These are phyloP conservation scores for Muscidifurax raptorellus DNA, from an alignment of 1,140 invertebrate genomes.

Conservation along the genomic window DNA sequence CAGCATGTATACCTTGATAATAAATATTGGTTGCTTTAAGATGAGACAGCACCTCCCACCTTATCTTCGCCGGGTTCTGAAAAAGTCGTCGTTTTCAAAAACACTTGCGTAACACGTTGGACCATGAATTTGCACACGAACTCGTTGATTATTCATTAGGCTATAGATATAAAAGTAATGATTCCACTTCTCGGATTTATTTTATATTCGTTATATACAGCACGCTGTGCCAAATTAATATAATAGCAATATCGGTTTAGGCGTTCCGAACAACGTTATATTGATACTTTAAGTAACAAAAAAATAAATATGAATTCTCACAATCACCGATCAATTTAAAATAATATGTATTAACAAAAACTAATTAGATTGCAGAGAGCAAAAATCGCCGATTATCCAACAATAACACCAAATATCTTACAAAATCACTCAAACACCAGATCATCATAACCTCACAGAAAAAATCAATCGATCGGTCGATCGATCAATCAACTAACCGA, in stretches of 20 bases:
- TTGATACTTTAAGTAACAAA: too few relatives aligned
- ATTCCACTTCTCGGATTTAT: not conserved
- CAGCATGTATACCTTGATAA: not conserved
- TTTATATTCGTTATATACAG: not conserved
- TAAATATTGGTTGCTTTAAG: not conserved
- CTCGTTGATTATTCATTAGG: not conserved
- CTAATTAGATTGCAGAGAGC: too few relatives aligned
- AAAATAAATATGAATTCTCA: too few relatives aligned
- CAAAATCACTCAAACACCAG: conserved; percentile 5
- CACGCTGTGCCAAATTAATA: too few relatives aligned
- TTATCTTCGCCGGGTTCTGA: conserved; percentile 12
- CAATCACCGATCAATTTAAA: too few relatives aligned
- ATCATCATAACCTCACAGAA: too few relatives aligned
- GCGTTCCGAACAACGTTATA: too few relatives aligned
- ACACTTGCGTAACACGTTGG: not conserved
- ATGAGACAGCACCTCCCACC: not conserved
- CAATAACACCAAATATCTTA: not conserved
- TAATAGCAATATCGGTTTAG: too few relatives aligned
- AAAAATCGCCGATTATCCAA: too few relatives aligned
- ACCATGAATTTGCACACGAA: not conserved
- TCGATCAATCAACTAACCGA: not conserved
- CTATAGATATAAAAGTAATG: not conserved
- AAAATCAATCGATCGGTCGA: conserved; percentile 5
- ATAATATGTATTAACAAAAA: too few relatives aligned
- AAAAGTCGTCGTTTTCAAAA: conserved; percentile 11